Percentiles rank a stretch among this genome's conserved stretches.
phyloP scores from a whole-genome alignment of 2,113 vertebrate genomes.

The Hippoglossus stenolepis region DNA sequence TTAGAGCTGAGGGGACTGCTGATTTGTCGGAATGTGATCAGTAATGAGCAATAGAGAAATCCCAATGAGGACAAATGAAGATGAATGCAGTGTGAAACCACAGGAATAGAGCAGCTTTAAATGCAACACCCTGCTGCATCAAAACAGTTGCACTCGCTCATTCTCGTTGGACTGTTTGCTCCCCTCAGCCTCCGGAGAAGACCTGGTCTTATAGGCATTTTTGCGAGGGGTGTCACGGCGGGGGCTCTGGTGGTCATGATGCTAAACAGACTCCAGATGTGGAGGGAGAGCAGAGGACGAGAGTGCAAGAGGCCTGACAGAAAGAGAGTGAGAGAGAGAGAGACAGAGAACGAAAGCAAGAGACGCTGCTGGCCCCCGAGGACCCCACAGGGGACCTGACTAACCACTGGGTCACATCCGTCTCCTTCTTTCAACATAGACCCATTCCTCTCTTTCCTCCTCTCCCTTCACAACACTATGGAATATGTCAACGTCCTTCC shows the following conservation, averaged over 20 bases:
- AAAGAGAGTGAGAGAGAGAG: constrained; percentile 12
- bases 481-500: constrained; percentile 55
- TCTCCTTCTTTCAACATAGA: constrained; percentile 74
- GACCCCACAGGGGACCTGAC: constrained; percentile 68
- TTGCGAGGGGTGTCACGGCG: constrained; percentile 66
- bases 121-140: background rate
- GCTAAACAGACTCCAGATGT: constrained; percentile 83
- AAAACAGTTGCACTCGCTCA: background rate
- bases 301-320: constrained; percentile 53
- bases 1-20: constrained; percentile 8
- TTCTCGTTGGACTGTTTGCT: constrained; percentile 18
- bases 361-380: constrained; percentile 40
- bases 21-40: constrained; percentile 28
- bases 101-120: constrained; percentile 2
- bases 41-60: constrained; percentile 16
- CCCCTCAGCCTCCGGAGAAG: background rate
- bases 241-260: constrained; percentile 61
- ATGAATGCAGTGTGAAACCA: constrained; percentile 9
- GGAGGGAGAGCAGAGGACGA: constrained; percentile 65
- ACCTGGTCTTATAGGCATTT: constrained; percentile 52
- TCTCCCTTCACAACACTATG: constrained; percentile 33
- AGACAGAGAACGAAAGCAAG: constrained; percentile 27
- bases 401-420: constrained; percentile 70
- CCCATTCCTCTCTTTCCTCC: constrained; percentile 54
- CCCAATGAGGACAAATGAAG: constrained; percentile 24